Evolutionary conservation across 2,888 invertebrate species (phyloP), one percentile per base, ranked within the genome.

Genomic region (Eupithecia insigniata): DNA sequence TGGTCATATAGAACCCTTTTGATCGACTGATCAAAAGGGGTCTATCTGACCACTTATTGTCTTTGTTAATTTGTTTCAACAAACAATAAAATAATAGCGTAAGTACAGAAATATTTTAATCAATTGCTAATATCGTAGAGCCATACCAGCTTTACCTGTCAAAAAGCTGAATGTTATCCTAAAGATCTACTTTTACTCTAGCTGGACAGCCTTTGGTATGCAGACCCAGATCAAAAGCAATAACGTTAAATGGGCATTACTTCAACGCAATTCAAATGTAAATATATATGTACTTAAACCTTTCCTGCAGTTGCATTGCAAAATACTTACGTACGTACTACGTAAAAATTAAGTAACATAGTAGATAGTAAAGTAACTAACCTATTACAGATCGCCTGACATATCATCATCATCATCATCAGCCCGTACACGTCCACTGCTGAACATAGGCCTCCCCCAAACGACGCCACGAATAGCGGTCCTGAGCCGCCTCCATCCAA

Each of bases 261-360:
- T 62, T 76, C 76, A 84, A 79, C 79, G 74, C 74, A 76, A 83
- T 83, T 82, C 78, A 82, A 80, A 82, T 83, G 77, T 75, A 80
- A 84, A 81, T 78, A 62, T 32, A 81, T 78, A 62, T 32, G 61
- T 32, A 34, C 66, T 73, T 70, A 69, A 65, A 65, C 67, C 58
- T 67, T 71, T 67, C 74, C 32, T 71, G 58, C 34, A 69, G 66
- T 67, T 75, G 72, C 68, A 73, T 72, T 78, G 68, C 73, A 30
- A 61, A 61, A 51, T 22, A 51, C 10, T 22, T 22, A 22, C 32
- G n/a, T 32, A 30, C n/a, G 1, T 58, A 58, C 60, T 18, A 18
- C 2, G 58, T 18, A 30, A 18, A 8, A 32, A n/a, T n/a, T n/a
- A n/a, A n/a, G n/a, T 1, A 61, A 30, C 30, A 58, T 16, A 2